These are phyloP conservation scores for Notarius quadriscutis DNA, from an alignment of 2,113 vertebrate species.

Conservation along the genomic window DNA sequence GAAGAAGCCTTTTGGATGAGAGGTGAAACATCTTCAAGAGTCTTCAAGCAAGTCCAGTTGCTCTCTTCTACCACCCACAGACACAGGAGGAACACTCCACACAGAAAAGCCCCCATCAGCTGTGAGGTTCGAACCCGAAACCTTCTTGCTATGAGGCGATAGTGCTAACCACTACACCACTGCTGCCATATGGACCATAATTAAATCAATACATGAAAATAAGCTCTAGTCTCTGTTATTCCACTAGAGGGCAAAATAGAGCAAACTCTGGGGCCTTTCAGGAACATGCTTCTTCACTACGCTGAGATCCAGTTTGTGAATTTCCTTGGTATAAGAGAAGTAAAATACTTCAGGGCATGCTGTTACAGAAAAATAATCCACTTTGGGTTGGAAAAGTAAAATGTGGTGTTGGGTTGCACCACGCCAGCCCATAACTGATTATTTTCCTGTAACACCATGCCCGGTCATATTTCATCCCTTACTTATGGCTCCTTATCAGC, in stretches of 20 bases:
- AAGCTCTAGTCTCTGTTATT: not conserved
- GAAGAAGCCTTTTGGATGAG: too few species aligned
- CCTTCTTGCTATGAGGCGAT: too few species aligned
- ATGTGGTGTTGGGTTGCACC: not conserved
- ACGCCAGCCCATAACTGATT: not conserved
- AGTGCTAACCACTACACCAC: too few species aligned
- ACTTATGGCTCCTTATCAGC: not conserved
- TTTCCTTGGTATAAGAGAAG: not conserved
- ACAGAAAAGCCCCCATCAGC: too few species aligned
- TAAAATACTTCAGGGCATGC: not conserved
- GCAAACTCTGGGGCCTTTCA: not conserved
- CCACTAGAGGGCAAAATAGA: slow-evolving; percentile 2
- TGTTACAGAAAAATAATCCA: not conserved
- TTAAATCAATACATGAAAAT: not conserved
- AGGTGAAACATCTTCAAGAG: too few species aligned
- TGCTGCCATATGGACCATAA: not conserved
- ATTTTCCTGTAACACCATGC: not conserved
- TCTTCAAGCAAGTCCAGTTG: too few species aligned
- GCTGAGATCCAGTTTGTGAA: not conserved
- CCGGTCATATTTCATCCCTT: too few species aligned
- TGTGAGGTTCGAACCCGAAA: too few species aligned
- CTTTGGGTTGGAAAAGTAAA: not conserved
- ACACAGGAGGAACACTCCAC: too few species aligned
- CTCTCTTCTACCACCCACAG: too few species aligned
- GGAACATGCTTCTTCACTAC: not conserved